Percentiles rank a stretch among this genome's conserved stretches.
These are phyloP conservation scores for Dryocosmus kuriphilus DNA, from an alignment of 2,888 invertebrate genomes.

Conservation along the genomic window DNA sequence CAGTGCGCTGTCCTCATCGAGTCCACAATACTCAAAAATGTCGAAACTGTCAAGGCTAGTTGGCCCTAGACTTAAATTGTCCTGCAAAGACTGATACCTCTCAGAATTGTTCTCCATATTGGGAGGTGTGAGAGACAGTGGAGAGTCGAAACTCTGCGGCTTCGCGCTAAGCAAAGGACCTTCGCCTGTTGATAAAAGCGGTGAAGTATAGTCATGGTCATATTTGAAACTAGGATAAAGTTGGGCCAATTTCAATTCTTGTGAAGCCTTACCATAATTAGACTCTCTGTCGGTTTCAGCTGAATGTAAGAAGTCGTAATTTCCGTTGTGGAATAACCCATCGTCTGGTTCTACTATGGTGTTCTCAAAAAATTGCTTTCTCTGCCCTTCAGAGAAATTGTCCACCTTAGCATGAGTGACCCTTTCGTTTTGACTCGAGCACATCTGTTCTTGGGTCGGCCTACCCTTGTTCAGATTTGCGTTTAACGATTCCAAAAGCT, in stretches of 20 bases:
- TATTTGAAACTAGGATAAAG: neutral
- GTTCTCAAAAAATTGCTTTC: neutral
- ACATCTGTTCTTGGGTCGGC: neutral
- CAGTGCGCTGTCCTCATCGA: conserved; percentile 53
- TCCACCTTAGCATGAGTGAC: neutral
- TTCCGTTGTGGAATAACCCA: no score
- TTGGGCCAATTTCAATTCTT: neutral
- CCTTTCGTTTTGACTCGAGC: neutral
- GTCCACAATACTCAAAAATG: conserved; percentile 53
- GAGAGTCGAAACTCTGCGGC: conserved; percentile 45
- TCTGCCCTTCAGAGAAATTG: neutral
- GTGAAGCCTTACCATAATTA: conserved; percentile 9
- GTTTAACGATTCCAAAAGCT: conserved; percentile 78
- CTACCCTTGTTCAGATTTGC: conserved; percentile 57
- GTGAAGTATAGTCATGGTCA: neutral
- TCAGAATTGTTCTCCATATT: neutral
- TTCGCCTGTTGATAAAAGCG: conserved; percentile 8
- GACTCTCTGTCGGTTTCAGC: neutral
- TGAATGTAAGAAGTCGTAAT: neutral
- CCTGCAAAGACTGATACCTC: neutral
- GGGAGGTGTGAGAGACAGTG: conserved; percentile 48
- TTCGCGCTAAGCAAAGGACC: neutral
- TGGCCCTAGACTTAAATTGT: conserved; percentile 53
- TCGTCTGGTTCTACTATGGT: no score
- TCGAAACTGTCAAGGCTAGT: neutral